Base-by-base conservation (phyloP, 2,888 invertebrate species). In the Frankliniella fusca region DNA sequence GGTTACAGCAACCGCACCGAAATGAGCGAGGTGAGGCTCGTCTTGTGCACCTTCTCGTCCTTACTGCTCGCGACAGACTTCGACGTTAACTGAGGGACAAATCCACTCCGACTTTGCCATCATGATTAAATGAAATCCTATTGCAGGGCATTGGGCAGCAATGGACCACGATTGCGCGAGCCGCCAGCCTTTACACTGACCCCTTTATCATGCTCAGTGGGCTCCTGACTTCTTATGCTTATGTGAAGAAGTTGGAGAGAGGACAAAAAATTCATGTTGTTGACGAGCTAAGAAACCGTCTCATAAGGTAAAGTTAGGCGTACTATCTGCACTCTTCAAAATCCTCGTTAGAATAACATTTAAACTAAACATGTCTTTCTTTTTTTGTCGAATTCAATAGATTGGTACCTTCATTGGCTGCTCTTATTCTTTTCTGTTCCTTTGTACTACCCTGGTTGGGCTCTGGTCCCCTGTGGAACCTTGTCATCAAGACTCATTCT, bases 121-220 rank as follows among this genome's bases (percentile, higher is more conserved):
- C 38, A 10, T 54, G 54, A 28, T 20, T 27, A n/a, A 81, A 0
- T 81, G 81, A 50, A 80, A 80, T n/a, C 80, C n/a, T 81, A 81
- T 87, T 86, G 38, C 85, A 92, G 92, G 89, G 88, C 84, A 87
- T 93, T 82, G 92, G 92, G 0, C 89, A 90, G 85, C 90, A 92
- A 5, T 93, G 93, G 92, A 92, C 92, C 0, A 92, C 93, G 0
- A 87, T 93, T 82, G 93, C 92, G 79, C 89, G 93, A 85, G 93
- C 92, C 0, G 93, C 93, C 2, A 93, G 93, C 84, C 88, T 93
- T 10, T 93, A 93, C 85, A 93, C 93, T 0, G 93, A 93, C 88
- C 93, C 93, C 0, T 93, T 93, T 86, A 90, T 93, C 82, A 91
- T 93, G 89, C 90, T 93, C 81, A 93, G 93, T 80, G 93, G 92